Conservation (phyloP, 2,113 vertebrate species). For the Melierax canorus region DNA sequence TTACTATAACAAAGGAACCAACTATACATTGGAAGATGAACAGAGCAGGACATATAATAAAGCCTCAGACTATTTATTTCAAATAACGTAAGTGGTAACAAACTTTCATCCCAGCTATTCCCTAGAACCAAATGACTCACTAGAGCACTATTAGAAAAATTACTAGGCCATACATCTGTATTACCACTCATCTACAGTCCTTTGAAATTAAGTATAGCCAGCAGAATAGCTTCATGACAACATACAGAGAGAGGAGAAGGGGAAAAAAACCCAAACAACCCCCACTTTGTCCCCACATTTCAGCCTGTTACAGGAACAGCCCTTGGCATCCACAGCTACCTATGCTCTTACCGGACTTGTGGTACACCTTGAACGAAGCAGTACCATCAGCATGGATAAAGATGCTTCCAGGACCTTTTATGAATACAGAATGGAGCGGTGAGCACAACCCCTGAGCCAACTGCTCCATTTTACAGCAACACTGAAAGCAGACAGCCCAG, state of each 20-base stretch:
- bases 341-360: conserved; percentile 36
- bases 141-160: background rate
- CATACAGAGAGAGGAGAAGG: rapidly evolving
- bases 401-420: conserved; percentile 41
- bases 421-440: background rate
- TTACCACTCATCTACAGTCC: background rate
- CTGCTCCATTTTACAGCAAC: conserved; percentile 34
- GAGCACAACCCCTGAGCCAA: background rate
- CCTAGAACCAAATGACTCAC: background rate
- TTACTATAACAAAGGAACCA: background rate
- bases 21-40: background rate
- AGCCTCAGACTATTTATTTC: background rate
- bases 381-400: conserved; percentile 59
- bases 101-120: background rate
- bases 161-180: background rate
- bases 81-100: background rate
- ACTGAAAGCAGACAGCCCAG: conserved; percentile 70
- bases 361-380: conserved; percentile 41
- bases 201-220: background rate
- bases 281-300: background rate
- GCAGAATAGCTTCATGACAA: background rate
- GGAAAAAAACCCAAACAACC: rapidly evolving
- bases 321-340: background rate
- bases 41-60: background rate
- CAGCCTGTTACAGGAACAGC: background rate